Evolutionary conservation across 92 coral and sea anemone genomes (phyloP).

Genomic region (Plumapathes pennacea): DNA sequence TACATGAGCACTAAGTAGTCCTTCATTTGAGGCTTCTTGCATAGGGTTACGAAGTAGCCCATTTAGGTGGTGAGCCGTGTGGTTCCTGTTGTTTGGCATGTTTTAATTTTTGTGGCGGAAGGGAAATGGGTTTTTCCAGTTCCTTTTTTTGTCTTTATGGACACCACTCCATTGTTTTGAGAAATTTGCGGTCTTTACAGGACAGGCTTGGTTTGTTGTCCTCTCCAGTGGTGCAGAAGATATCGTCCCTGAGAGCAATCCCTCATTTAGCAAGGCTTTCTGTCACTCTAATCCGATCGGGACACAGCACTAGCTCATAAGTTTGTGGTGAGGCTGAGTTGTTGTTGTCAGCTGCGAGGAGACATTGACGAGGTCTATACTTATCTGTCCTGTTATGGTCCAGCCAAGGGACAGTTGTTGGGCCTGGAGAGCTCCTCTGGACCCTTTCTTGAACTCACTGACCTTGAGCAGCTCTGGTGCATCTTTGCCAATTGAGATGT

Average conservation of each 20-base stretch:
- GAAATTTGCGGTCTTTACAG: not conserved
- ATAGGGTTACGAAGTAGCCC: not conserved
- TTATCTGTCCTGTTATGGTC: too few species aligned
- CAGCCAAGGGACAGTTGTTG: too few species aligned
- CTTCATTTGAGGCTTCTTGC: constrained; percentile 6
- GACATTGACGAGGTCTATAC: too few species aligned
- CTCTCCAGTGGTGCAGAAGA: constrained; percentile 5
- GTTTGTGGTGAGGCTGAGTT: constrained; percentile 5
- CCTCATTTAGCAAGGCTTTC: not conserved
- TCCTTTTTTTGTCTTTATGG: not conserved
- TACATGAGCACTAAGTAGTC: constrained; percentile 1
- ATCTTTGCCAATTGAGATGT: not conserved
- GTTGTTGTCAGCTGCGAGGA: too few species aligned
- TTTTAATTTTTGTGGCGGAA: not conserved
- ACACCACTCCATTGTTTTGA: not conserved
- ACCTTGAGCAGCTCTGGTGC: too few species aligned
- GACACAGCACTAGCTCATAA: not conserved
- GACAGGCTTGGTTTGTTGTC: constrained; percentile 14
- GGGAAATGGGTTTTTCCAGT: not conserved
- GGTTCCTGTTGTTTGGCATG: not conserved
- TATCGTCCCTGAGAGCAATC: not conserved
- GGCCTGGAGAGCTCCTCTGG: too few species aligned
- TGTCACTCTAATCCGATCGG: not conserved
- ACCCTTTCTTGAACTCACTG: too few species aligned
- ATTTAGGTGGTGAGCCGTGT: not conserved